A percentile compares a stretch with the other conserved stretches of the same genome.
These are phyloP conservation scores for Papilio dardanus DNA, from an alignment of 1,140 invertebrate species.

Conservation along the genomic window DNA sequence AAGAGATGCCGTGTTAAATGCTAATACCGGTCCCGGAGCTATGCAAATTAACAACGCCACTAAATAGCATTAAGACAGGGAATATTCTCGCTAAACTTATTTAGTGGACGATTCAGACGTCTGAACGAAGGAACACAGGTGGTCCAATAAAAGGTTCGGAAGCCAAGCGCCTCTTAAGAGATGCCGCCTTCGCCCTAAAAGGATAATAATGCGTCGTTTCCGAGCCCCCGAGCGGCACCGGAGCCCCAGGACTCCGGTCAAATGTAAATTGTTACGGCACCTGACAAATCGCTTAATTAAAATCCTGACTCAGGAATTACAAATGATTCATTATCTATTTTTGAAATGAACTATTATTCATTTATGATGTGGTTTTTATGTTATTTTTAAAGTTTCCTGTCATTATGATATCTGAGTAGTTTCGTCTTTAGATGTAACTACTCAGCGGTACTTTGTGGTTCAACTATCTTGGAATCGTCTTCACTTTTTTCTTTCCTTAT, in stretches of 20 bases:
- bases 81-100: conserved; percentile 77
- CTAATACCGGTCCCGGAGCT: conserved; percentile 60
- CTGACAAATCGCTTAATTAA: conserved; percentile 82
- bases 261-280: conserved; percentile 77
- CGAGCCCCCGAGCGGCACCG: conserved; percentile 60
- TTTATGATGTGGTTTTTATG: not conserved
- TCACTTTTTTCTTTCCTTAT: not conserved
- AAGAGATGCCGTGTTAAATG: conserved; percentile 63
- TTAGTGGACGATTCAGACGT: conserved; percentile 81
- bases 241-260: conserved; percentile 67
- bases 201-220: conserved; percentile 81
- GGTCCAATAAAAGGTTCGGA: conserved; percentile 78
- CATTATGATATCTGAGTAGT: not conserved
- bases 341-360: not conserved
- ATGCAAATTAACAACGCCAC: conserved; percentile 68
- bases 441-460: not conserved
- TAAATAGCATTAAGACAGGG: conserved; percentile 67
- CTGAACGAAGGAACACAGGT: conserved; percentile 76
- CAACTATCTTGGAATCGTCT: not conserved
- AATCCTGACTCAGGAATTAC: conserved; percentile 66
- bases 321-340: conserved; percentile 62
- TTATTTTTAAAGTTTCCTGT: not conserved
- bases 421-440: not conserved
- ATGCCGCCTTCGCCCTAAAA: conserved; percentile 78
- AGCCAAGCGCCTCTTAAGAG: conserved; percentile 69